Base-by-base conservation (phyloP, 2,113 vertebrate genomes). In the Hipposideros armiger region DNA sequence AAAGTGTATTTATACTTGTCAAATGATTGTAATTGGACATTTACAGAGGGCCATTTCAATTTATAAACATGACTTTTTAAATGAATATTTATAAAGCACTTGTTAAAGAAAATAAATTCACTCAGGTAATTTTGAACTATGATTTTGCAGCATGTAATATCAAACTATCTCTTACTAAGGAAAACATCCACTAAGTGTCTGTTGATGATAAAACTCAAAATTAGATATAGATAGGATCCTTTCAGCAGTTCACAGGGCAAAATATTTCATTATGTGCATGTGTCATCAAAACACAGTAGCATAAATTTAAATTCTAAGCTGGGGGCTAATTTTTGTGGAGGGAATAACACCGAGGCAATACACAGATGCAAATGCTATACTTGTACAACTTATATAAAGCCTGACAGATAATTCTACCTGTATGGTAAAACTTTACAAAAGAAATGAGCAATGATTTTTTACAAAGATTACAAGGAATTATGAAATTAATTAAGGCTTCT, bases 61-160 rank as follows among this genome's bases (percentile, higher is more conserved):
- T 97, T 96, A 97, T 96, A 98, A 97, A 96, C 96, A 97, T 95
- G 97, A 95, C 96, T 97, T 96, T 95, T 95, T 62, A 94, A 96
- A 97, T 97, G 96, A 97, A 98, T 98, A 98, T 98, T 98, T 98
- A 98, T 97, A 97, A 96, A 96, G 96, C 64, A 89, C 94, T 96
- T 97, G 96, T 96, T 98, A 97, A 97, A 95, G 95, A 94, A 98
- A 97, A 95, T 97, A 97, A 96, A 97, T 97, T 97, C 94, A 97
- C 95, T 97, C 94, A 97, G 97, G 97, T 97, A 97, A 97, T 97
- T 97, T 97, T 96, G 86, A 97, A 96, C 95, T 90, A 62, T 96
- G 91, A 94, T 96, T 97, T 97, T 97, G 91, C 32, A 97, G 90
- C 82, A 72, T 93, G 82, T 97, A 87, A 87, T 97, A 87, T 84